Evolutionary conservation across 2,113 vertebrate genomes (phyloP).

Genomic region (Arenaria interpres): DNA sequence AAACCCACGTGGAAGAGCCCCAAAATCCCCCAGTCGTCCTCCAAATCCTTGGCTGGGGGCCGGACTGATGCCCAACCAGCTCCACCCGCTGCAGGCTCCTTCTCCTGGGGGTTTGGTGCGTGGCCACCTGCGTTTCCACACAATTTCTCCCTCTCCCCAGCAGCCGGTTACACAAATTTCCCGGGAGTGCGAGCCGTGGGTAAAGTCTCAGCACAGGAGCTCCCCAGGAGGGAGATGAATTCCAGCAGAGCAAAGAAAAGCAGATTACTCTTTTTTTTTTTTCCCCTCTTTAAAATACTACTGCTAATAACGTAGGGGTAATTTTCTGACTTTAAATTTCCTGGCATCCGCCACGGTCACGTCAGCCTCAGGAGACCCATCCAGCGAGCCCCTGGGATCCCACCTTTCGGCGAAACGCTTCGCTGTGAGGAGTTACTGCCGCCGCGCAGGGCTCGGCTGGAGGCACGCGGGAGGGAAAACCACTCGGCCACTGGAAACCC

Average conservation of each 20-base stretch:
- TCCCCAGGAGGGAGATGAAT: not conserved
- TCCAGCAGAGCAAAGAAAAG: not conserved
- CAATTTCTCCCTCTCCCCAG: not conserved
- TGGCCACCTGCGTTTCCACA: not conserved
- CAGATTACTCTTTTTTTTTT: not conserved
- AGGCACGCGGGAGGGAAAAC: not conserved
- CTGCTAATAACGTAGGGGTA: not conserved
- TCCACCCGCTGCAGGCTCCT: not conserved
- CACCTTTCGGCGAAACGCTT: not conserved
- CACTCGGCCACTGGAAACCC: not conserved
- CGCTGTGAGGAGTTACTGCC: not conserved
- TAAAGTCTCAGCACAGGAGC: not conserved
- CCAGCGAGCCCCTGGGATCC: not conserved
- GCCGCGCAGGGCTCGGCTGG: not conserved
- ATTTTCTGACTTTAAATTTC: slow-evolving; percentile 8
- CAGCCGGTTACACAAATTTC: not conserved
- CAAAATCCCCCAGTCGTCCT: accelerated
- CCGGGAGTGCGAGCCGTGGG: accelerated
- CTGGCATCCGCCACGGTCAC: not conserved
- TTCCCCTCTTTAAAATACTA: not conserved
- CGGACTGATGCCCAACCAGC: not conserved
- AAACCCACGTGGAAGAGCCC: not conserved
- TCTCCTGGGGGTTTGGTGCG: not conserved
- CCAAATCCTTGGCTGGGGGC: not conserved
- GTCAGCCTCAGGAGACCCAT: not conserved